These are phyloP conservation scores for Brotula barbata DNA, from an alignment of 2,797 vertebrate genomes.

Conservation along the genomic window DNA sequence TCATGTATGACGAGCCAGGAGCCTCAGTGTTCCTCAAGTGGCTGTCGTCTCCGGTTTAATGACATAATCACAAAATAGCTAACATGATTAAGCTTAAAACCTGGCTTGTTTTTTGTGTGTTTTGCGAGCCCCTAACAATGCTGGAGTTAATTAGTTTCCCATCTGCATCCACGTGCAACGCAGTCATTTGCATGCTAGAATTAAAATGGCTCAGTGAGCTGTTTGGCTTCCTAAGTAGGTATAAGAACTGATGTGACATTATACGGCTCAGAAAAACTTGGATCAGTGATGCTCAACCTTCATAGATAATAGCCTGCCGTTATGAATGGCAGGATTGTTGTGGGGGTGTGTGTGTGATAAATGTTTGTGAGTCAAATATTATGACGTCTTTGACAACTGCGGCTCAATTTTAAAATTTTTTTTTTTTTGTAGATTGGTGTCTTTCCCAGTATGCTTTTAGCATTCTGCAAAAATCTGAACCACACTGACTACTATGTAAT, in stretches of 20 bases:
- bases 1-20: constrained; percentile 14
- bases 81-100: constrained; percentile 46
- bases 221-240: constrained; percentile 23
- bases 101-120: constrained; percentile 27
- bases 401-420: too few relatives aligned
- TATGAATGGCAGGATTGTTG: not conserved
- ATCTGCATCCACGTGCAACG: constrained; percentile 33
- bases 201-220: constrained; percentile 26
- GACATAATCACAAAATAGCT: constrained; percentile 40
- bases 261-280: constrained; percentile 1
- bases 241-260: constrained; percentile 15
- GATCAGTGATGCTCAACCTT: not conserved
- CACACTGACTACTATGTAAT: constrained; percentile 10
- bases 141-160: constrained; percentile 51
- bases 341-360: constrained; percentile 14
- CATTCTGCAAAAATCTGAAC: not conserved
- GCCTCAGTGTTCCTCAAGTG: not conserved
- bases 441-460: constrained; percentile 13
- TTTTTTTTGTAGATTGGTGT: not conserved
- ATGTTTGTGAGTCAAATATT: constrained; percentile 21
- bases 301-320: constrained; percentile 11
- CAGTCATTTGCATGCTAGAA: constrained; percentile 37
- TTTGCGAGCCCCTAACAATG: constrained; percentile 34
- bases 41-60: constrained; percentile 35
- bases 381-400: too few relatives aligned